Base-by-base conservation (phyloP, 2,888 invertebrate species). In the Rambutsinella grinnellia region DNA sequence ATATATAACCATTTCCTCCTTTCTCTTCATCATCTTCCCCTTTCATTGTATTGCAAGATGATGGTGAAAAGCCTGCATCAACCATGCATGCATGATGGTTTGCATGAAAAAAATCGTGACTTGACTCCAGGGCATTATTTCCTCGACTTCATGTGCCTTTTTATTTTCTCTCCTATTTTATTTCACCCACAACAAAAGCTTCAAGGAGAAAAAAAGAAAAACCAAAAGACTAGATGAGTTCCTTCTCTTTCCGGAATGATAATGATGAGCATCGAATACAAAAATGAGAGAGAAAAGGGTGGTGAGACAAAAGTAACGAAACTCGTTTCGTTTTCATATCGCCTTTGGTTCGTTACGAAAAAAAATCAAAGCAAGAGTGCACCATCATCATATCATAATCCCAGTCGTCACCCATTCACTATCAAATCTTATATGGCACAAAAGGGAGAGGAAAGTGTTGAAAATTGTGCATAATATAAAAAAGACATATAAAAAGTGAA, bases 61-160 rank as follows among this genome's bases (percentile, higher is more conserved):
- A n/a, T n/a, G n/a, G n/a, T n/a, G n/a, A n/a, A n/a, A n/a, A n/a
- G n/a, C n/a, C n/a, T 36, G 36, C 36, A 36, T 36, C 54, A 46
- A 26, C 44, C 19, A 66, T 62, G 63, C 71, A 62, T 70, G 54
- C 61, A 70, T 57, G 63, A 63, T 71, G 56, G 21, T 57, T 71
- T 71, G 71, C 71, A 72, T 65, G 66, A 47, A 17, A 54, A 60
- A 63, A 72, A 60, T 72, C 72, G 66, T 72, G 72, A 66, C 72
- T 72, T 72, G 72, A 72, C 66, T 72, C 65, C 58, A 72, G 72
- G 66, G 66, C 72, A 72, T 67, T 56, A 36, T 54, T 1, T 71
- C n/a, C 36, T 49, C 54, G 27, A 2, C 13, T 8, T 17, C 8
- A 17, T 54, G 21, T 17, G 5, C 23, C 53, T 21, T 21, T 15